A percentile compares a stretch with the other conserved stretches of the same genome.
Conservation (phyloP, 2,888 invertebrate genomes). For the Ganaspis brasiliensis region DNA sequence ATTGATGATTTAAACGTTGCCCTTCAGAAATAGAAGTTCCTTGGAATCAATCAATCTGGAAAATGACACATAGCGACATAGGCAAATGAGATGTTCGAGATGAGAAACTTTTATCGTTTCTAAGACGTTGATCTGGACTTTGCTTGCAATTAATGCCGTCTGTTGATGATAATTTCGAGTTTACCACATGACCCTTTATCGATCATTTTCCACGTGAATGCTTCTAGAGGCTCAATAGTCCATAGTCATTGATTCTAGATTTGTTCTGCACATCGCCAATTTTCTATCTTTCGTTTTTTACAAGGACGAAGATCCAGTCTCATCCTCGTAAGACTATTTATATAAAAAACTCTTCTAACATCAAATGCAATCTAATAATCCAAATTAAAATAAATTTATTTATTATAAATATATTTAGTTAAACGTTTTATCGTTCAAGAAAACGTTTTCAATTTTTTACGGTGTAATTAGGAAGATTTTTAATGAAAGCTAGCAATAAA, state of each 20-base stretch:
- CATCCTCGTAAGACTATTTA: no score
- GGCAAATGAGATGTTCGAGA: conserved; percentile 25
- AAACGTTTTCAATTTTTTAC: no score
- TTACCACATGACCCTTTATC: conserved; percentile 22
- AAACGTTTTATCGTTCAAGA: no score
- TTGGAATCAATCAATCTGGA: neutral
- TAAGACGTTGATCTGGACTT: conserved; percentile 62
- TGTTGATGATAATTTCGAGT: conserved; percentile 63
- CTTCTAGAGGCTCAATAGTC: conserved; percentile 21
- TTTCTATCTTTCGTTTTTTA: neutral
- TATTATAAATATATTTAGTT: no score
- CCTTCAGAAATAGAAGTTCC: conserved; percentile 13
- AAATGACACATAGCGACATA: neutral
- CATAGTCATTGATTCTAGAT: conserved; percentile 16
- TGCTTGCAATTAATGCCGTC: conserved; percentile 69
- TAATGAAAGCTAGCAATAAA: no score
- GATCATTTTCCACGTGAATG: conserved; percentile 33
- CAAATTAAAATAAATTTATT: no score
- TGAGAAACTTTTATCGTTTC: conserved; percentile 14
- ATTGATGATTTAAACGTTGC: conserved; percentile 1
- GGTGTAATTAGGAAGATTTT: no score
- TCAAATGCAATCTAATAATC: no score
- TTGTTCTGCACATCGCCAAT: neutral
- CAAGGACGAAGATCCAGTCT: no score
- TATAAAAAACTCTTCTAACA: no score